Evolutionary conservation across 2,797 vertebrate genomes (phyloP), one percentile per base, ranked within the genome.

Genomic region (Sebastolobus altivelis): DNA sequence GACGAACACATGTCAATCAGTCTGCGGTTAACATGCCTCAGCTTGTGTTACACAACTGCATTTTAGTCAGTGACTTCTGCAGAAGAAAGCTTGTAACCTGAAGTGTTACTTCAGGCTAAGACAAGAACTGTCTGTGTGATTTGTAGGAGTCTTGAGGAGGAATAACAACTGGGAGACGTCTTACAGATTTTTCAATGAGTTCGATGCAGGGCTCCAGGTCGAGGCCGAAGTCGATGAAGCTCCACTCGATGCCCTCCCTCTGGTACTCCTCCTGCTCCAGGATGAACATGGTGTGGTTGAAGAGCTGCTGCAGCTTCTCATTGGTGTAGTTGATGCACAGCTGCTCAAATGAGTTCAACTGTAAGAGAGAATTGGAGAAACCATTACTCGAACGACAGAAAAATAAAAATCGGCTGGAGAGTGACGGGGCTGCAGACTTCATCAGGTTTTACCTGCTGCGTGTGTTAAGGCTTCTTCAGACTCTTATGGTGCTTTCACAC

Each of bases 241-340:
- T 99, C 98, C 98, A 99, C 95, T 99, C 98, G 8, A 99, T 99
- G 81, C 99, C 98, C 91, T 99, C 98, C 0, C 98, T 96, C 92
- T 99, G 99, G 91, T 99, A 99, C 78, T 99, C 98, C 90, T 99
- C 98, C 93, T 99, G 98, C 95, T 99, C 98, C 95, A 99, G 96
- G 93, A 99, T 94, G 90, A 99, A 99, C 98, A 99, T 99, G 63
- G 98, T 99, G 94, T 99, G 98, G 95, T 99, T 99, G 96, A 99
- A 99, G 33, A 99, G 96, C 92, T 99, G 98, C 94, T 99, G 98
- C 78, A 99, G 96, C 95, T 99, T 99, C 96, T 99, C 98, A 0
- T 99, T 99, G 87, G 98, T 99, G 93, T 97, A 99, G 95, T 99
- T 99, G 94, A 99, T 99, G 75, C 98, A 99, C 54, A 99, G 94